These are phyloP conservation scores for Cryptoprocta ferox DNA, from an alignment of 2,797 vertebrate species.

Conservation along the genomic window DNA sequence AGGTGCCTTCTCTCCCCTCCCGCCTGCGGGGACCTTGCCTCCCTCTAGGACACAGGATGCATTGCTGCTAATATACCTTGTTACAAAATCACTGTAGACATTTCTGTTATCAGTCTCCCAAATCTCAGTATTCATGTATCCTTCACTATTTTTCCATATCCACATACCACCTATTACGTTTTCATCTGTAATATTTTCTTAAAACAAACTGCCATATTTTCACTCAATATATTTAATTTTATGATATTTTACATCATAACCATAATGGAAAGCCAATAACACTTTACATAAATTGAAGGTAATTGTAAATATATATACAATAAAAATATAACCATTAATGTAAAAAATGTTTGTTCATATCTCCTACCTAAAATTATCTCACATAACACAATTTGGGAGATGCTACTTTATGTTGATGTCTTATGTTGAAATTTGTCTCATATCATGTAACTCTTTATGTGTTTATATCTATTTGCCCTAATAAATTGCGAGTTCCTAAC, in stretches of 20 bases:
- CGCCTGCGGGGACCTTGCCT: neutral
- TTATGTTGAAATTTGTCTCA: constrained; percentile 40
- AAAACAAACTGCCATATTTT: constrained; percentile 32
- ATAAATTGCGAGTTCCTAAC: constrained; percentile 44
- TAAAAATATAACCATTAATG: constrained; percentile 27
- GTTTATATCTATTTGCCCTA: neutral
- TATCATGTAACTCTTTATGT: constrained; percentile 17
- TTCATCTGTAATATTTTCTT: constrained; percentile 40
- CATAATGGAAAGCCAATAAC: constrained; percentile 9
- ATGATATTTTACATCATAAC: constrained; percentile 21
- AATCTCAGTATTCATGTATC: neutral
- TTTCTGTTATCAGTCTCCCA: neutral
- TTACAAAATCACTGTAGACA: neutral
- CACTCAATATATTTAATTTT: constrained; percentile 43
- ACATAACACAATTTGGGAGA: neutral
- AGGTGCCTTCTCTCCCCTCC: neutral
- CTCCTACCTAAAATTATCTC: constrained; percentile 59
- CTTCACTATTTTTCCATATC: neutral
- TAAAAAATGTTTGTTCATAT: constrained; percentile 37
- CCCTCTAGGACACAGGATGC: neutral
- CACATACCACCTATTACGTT: neutral
- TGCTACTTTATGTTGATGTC: constrained; percentile 32
- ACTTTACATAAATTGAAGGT: neutral
- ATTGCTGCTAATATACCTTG: neutral
- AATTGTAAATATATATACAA: constrained; percentile 1